Conservation (phyloP, 2,113 vertebrate species). For the Takifugu bimaculatus region DNA sequence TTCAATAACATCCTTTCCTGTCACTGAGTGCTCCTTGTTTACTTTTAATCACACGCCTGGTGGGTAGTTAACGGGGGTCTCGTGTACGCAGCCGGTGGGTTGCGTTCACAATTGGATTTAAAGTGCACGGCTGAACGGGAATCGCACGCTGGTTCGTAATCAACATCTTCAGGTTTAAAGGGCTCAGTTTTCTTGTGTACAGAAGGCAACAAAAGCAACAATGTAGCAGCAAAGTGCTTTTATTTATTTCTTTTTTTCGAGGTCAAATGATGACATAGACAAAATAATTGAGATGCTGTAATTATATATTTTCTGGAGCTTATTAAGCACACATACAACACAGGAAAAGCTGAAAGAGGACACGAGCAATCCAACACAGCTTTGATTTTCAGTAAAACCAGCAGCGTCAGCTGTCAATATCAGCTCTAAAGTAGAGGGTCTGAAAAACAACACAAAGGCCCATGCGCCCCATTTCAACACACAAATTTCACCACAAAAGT, state of each 20-base stretch:
- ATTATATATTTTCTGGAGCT: conserved; percentile 53
- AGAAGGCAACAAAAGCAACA: neutral
- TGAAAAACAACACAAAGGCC: conserved; percentile 1
- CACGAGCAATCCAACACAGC: conserved; percentile 37
- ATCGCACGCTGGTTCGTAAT: too few species aligned
- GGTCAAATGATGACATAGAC: conserved; percentile 8
- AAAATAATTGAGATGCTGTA: conserved; percentile 37
- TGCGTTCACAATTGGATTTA: conserved; percentile 1
- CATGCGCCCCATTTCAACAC: too few species aligned
- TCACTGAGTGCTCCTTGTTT: conserved; percentile 3
- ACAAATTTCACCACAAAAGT: neutral
- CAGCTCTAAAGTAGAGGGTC: conserved; percentile 13
- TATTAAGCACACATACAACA: conserved; percentile 56
- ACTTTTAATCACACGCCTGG: conserved; percentile 4
- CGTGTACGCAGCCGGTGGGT: neutral
- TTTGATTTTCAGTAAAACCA: conserved; percentile 34
- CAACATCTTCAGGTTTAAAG: neutral
- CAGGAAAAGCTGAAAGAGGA: conserved; percentile 49
- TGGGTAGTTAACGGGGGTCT: neutral
- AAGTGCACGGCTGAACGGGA: neutral
- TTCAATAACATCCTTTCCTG: conserved; percentile 24
- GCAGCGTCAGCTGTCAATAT: conserved; percentile 23
- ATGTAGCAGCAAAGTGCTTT: neutral
- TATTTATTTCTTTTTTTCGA: neutral
- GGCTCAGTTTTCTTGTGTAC: neutral